Percentiles rank a stretch among this genome's conserved stretches.
Conservation (phyloP, 2,113 vertebrate species). For the Plectropomus leopardus region DNA sequence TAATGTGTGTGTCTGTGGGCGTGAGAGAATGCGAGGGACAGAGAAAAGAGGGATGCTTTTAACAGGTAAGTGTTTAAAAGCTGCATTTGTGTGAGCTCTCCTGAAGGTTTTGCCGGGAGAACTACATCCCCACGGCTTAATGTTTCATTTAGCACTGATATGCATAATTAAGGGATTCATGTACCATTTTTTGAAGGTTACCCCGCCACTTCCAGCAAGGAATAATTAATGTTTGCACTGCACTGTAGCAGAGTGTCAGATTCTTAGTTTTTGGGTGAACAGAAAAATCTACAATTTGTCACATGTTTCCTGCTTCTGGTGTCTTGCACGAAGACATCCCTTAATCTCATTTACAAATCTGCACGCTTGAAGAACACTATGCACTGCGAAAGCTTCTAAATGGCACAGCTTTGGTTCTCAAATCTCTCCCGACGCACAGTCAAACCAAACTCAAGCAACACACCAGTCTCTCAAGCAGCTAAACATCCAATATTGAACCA, state of each 20-base stretch:
- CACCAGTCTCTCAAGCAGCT: neutral
- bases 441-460: constrained; percentile 13
- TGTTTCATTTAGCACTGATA: constrained; percentile 62
- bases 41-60: constrained; percentile 21
- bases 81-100: constrained; percentile 21
- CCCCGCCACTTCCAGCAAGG: constrained; percentile 25
- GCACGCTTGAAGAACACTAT: constrained; percentile 4
- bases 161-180: constrained; percentile 62
- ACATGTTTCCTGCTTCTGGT: constrained; percentile 21
- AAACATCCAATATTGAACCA: neutral
- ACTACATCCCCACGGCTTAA: constrained; percentile 37
- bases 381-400: constrained; percentile 1
- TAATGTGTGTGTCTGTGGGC: constrained; percentile 1
- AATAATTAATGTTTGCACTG: constrained; percentile 51
- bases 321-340: constrained; percentile 6
- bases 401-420: constrained; percentile 3
- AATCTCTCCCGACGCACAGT: neutral
- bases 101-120: constrained; percentile 39
- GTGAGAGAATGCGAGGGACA: constrained; percentile 21
- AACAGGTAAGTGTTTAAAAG: constrained; percentile 43
- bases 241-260: constrained; percentile 15
- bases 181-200: constrained; percentile 59
- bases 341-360: constrained; percentile 41
- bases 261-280: constrained; percentile 11
- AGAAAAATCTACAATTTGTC: constrained; percentile 23